Evolutionary conservation across 2,888 invertebrate species (phyloP), one percentile per base, ranked within the genome.

Genomic region (Eupithecia abbreviata): DNA sequence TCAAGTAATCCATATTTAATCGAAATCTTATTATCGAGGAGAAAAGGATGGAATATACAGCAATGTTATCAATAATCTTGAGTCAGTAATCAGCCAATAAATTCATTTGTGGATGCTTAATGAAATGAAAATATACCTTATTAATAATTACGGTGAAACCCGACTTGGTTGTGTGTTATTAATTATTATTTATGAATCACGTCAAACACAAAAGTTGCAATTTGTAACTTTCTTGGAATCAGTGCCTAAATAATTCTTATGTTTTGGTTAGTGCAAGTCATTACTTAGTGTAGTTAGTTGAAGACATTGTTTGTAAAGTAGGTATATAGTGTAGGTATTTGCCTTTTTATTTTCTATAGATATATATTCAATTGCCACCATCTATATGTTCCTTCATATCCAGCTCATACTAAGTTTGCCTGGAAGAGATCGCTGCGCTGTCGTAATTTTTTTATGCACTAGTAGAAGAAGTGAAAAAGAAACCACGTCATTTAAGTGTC

Each of bases 21-120:
- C 66, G 42, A 66, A 65, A 42, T 66, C 66, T 15, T 66, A 42
- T 42, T 66, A 66, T 66, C 66, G 66, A 18, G 9, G 12, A 62
- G 10, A 62, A 62, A 62, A 30, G 62, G 4, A 62, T 62, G 30
- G 30, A 62, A 62, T 30, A 30, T 62, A 30, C 62, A 30, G 10
- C 62, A 62, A 18, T 30, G 62, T 62, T 62, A 62, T 62, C 62
- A 4, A 30, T 62, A 18, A 30, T 30, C 10, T 30, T 62, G 18
- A 58, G 18, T 58, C 58, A 18, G 58, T 58, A 62, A 62, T 30
- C 42, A 66, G 4, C 41, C 15, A 41, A 66, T 42, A 66, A 66
- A 42, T 65, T 65, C 13, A 41, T 42, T 41, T 65, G 41, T 58
- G 58, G 58, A 18, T 58, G 58, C 58, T 58, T 18, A 58, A 58